Evolutionary conservation across 2,888 invertebrate species (phyloP).

Genomic region (Trissolcus japonicus): DNA sequence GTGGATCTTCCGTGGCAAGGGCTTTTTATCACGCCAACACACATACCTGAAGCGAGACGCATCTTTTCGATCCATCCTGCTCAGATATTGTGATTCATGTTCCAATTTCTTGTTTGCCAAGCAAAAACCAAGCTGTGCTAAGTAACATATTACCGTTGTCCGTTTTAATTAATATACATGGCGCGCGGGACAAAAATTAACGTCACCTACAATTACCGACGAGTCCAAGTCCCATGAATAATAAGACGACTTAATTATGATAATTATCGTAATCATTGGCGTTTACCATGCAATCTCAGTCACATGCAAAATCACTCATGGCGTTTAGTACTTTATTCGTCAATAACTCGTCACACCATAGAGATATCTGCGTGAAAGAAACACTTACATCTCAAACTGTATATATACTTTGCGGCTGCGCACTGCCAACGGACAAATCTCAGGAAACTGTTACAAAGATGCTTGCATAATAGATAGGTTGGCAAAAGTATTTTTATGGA

Average conservation of each 20-base stretch:
- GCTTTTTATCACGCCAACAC: not conserved
- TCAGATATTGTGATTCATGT: conserved; percentile 31
- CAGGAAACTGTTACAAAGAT: too few relatives aligned
- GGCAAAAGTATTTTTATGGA: conserved; percentile 3
- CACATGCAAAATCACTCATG: conserved; percentile 8
- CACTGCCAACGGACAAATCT: too few relatives aligned
- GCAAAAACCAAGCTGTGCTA: conserved; percentile 4
- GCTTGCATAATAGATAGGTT: too few relatives aligned
- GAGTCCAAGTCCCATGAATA: not conserved
- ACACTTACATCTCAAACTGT: too few relatives aligned
- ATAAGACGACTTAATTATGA: conserved; percentile 7
- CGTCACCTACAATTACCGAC: not conserved
- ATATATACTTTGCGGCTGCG: too few relatives aligned
- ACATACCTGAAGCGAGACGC: not conserved
- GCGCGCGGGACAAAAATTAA: not conserved
- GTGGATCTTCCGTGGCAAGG: not conserved
- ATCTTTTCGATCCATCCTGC: not conserved
- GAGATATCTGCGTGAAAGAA: not conserved
- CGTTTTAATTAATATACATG: conserved; percentile 20
- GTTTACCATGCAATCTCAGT: conserved; percentile 22
- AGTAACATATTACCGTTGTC: conserved; percentile 19
- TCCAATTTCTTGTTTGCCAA: conserved; percentile 19
- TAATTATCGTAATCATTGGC: conserved; percentile 27
- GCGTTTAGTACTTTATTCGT: conserved; percentile 32
- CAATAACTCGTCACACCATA: conserved; percentile 15